phyloP scores from a whole-genome alignment of 1,140 invertebrate species.

The Polypedilum pembai region DNA sequence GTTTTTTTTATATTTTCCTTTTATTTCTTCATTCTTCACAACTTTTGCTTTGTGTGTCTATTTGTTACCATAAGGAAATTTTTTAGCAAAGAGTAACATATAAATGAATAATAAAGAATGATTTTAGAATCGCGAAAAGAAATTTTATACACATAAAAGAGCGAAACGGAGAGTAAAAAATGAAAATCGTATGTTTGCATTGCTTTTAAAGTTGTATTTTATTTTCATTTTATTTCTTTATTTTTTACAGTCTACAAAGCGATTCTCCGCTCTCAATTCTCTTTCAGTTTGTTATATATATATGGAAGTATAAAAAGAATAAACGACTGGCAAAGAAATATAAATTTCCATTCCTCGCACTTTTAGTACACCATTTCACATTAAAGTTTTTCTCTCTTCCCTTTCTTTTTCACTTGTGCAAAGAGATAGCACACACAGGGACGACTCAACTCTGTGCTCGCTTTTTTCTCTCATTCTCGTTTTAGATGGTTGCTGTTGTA shows the following conservation, averaged over 20 bases:
- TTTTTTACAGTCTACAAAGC: slow-evolving; percentile 17
- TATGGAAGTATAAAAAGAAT: neutral
- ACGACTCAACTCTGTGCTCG: neutral
- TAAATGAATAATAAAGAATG: slow-evolving; percentile 7
- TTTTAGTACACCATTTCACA: slow-evolving; percentile 18
- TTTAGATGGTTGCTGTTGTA: neutral
- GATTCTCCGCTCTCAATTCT: neutral
- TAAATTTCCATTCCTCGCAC: slow-evolving; percentile 16
- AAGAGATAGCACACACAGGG: neutral
- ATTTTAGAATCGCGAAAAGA: neutral
- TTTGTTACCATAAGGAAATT: too few relatives aligned
- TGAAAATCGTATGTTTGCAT: slow-evolving; percentile 13
- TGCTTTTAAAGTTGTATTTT: slow-evolving; percentile 14
- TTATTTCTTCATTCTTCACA: too few relatives aligned
- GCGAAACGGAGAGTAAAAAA: neutral
- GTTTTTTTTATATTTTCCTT: too few relatives aligned
- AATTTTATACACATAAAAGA: neutral
- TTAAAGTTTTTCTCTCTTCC: neutral
- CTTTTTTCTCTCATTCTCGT: too few relatives aligned
- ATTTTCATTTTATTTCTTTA: slow-evolving; percentile 20
- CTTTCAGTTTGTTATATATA: neutral
- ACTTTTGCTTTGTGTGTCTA: neutral
- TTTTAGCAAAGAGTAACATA: neutral
- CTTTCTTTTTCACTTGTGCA: neutral
- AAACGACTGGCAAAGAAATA: slow-evolving; percentile 17